phyloP scores from a whole-genome alignment of 2,888 invertebrate genomes.

The Cerceris ruficornis region DNA sequence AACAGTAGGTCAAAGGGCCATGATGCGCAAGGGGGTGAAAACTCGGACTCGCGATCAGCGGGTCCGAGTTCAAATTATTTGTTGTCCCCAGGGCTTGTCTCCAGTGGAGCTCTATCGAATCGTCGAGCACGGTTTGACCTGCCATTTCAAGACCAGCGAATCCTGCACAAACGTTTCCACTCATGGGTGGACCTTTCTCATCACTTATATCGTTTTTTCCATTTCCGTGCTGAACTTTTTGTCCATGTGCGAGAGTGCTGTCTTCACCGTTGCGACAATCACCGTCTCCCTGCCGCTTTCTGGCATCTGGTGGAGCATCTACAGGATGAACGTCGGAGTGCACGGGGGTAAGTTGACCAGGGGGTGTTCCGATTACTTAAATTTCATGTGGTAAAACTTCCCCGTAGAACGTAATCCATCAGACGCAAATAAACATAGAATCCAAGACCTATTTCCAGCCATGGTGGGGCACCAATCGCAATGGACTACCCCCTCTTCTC shows the following conservation, averaged over 20 bases:
- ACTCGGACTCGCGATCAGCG: too few relatives aligned
- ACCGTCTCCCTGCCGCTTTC: slow-evolving; percentile 83
- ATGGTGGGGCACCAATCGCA: too few relatives aligned
- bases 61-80: neutral
- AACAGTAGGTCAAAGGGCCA: too few relatives aligned
- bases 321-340: slow-evolving; percentile 81
- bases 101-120: slow-evolving; percentile 74
- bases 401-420: too few relatives aligned
- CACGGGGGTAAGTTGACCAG: slow-evolving; percentile 73
- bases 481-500: too few relatives aligned
- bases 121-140: slow-evolving; percentile 73
- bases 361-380: too few relatives aligned
- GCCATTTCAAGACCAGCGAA: slow-evolving; percentile 73
- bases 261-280: slow-evolving; percentile 83
- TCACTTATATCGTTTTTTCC: slow-evolving; percentile 82
- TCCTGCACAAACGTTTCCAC: slow-evolving; percentile 73
- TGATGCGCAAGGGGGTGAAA: too few relatives aligned
- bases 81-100: slow-evolving; percentile 70
- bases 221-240: slow-evolving; percentile 83
- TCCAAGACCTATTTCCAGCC: too few relatives aligned
- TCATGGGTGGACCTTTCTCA: slow-evolving; percentile 83
- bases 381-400: too few relatives aligned
- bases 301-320: slow-evolving; percentile 85
- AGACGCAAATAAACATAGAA: too few relatives aligned
- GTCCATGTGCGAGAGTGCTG: slow-evolving; percentile 84